phyloP scores from a whole-genome alignment of 1,140 invertebrate species.

The Brachionus asplanchnoidis region DNA sequence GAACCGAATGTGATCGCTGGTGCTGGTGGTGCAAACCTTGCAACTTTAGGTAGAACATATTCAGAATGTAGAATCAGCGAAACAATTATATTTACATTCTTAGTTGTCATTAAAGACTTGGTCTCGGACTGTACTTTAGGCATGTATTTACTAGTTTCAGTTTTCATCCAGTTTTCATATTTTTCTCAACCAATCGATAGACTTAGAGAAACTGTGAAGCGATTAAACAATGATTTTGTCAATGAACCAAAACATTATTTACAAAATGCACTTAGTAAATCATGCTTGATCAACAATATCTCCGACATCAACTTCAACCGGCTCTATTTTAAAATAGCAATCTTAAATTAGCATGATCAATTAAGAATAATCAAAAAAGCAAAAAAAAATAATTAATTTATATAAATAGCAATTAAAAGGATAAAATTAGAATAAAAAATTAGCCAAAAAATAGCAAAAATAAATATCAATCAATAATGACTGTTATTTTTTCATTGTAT shows the following conservation, averaged over 20 bases:
- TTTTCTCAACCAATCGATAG: neutral
- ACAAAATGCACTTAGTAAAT: neutral
- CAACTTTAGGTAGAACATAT: neutral
- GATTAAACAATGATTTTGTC: neutral
- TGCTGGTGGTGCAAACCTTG: neutral
- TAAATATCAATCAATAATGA: too few relatives aligned
- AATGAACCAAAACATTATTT: slow-evolving; percentile 19
- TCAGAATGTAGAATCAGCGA: neutral
- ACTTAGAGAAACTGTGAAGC: neutral
- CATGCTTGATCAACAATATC: slow-evolving; percentile 35
- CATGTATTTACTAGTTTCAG: too few relatives aligned
- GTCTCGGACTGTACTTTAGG: neutral
- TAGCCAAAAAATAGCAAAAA: too few relatives aligned
- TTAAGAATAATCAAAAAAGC: too few relatives aligned
- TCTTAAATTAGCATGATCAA: too few relatives aligned
- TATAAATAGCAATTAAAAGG: too few relatives aligned
- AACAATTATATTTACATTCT: neutral
- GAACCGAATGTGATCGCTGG: neutral
- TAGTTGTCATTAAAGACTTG: neutral
- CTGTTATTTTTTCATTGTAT: too few relatives aligned
- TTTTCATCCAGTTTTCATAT: neutral
- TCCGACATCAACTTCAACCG: too few relatives aligned
- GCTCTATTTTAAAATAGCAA: too few relatives aligned
- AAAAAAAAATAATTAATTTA: too few relatives aligned
- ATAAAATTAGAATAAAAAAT: too few relatives aligned